Base-by-base conservation (phyloP, 2,888 invertebrate genomes). In the Platycnemis pennipes region DNA sequence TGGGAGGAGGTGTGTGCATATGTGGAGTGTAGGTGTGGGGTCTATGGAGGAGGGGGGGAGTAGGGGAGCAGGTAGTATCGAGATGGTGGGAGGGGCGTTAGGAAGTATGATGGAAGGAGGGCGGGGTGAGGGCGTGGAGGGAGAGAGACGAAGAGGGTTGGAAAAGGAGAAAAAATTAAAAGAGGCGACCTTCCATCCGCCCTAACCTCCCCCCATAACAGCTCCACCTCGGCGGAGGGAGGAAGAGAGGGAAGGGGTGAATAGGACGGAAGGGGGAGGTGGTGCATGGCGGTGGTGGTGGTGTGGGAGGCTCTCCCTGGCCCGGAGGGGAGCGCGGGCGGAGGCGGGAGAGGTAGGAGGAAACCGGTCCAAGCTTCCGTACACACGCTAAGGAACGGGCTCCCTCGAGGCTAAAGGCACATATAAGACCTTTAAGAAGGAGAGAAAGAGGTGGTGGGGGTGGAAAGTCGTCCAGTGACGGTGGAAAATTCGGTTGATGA, bases 71-170 rank as follows among this genome's bases (percentile, higher is more conserved):
- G 94, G 95, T 44, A 19, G 7, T n/a, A 31, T 31, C n/a, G 77
- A 37, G 77, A 16, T 77, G 37, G 37, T 7, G 86, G 94, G 63
- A 26, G n/a, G 63, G 26, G 63, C 22, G 63, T n/a, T 49, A 1
- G 63, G 63, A 7, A 26, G 63, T 85, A 89, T 94, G 94, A 94
- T 69, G 88, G 49, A 88, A 69, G 53, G 91, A 88, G 53, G 95
- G 94, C 94, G 94, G 95, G 94, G 95, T 95, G 89, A 95, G 94
- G 88, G 94, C 94, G 94, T 69, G 95, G 94, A 95, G 95, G 95
- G 95, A 94, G 94, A 94, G 94, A 95, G 94, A 95, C 94, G 94
- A 94, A 94, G 95, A 94, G 94, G 94, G 88, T 53, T 45, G 94
- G 94, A 88, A 89, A 86, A 94, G 86, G 86, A 87, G 45, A 89